Evolutionary conservation across 2,888 invertebrate species (phyloP).

Genomic region (Meteorus colon): DNA sequence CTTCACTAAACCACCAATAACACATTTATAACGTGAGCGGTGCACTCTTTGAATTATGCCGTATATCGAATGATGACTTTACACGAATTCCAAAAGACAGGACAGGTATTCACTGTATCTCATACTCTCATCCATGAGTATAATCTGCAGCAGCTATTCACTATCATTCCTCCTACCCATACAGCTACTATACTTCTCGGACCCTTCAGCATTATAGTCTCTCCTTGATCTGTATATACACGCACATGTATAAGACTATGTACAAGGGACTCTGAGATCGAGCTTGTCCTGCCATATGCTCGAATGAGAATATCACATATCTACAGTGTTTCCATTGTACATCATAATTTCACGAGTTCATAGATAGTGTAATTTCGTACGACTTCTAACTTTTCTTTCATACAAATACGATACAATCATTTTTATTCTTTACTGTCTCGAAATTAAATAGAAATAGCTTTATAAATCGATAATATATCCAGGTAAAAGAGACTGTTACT

Average conservation of each 20-base stretch:
- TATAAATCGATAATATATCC: no score
- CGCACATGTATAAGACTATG: constrained; percentile 2
- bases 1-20: no score
- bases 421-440: no score
- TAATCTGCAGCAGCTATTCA: background rate
- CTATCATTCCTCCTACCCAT: background rate
- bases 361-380: no score
- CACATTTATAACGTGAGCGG: no score
- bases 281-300: background rate
- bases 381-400: background rate
- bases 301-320: background rate
- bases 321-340: background rate
- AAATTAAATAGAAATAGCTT: no score
- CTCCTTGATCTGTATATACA: no score
- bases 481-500: background rate
- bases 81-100: background rate
- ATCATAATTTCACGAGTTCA: no score
- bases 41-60: no score
- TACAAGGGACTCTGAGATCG: constrained; percentile 24
- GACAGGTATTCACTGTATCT: constrained; percentile 4
- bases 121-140: background rate
- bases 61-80: background rate
- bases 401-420: background rate
- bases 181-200: no score
- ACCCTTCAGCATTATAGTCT: no score